Evolutionary conservation across 92 coral and sea anemone species (phyloP), one percentile per base, ranked within the genome.

Genomic region (Zoanthus sansibaricus): DNA sequence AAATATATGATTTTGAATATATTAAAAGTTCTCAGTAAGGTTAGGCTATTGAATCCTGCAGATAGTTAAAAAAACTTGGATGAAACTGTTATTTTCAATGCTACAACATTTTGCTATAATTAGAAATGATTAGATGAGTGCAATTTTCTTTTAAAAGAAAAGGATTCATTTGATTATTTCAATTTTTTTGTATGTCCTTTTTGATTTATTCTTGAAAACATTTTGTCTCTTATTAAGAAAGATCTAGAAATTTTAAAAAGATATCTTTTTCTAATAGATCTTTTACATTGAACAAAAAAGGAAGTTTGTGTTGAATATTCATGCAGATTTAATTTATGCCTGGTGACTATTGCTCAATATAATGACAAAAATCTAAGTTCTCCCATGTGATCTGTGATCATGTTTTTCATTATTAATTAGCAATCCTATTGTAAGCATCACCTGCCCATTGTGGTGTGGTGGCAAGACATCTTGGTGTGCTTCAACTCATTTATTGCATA

Each of bases 391-490:
- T 80, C 62, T 13, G 46, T 80, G 74, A 18, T 58, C 42, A 37
- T 10, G 20, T 80, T 8, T 80, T 80, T 52, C 25, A 80, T 64
- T 80, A 80, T 80, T 80, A 18, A 80, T 80, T 9, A 66, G n/a
- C 44, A 21, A 17, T 25, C 25, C 25, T 25, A 45, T 80, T 62
- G 66, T 45, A 6, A 80, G 58, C 56, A 66, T 18, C 85, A 80
- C 85, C 85, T 80, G 85, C 73, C 85, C 30, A 11, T 75, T 72
- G 75, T 80, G 85, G 85, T 12, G 45, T 80, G 85, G 85, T 12
- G 45, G 46, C 75, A 48, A 46, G 48, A 64, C 62, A 80, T 47
- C 66, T 80, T 79, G 11, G 9, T 62, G 5, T 45, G 55, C 30
- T 64, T 66, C 46, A 67, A 80, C 21, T 47, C 85, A 64, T 25